Percentiles rank a stretch among this genome's conserved stretches.
Conservation (phyloP, 2,888 invertebrate genomes). For the Hirtodrosophila alboralis region DNA sequence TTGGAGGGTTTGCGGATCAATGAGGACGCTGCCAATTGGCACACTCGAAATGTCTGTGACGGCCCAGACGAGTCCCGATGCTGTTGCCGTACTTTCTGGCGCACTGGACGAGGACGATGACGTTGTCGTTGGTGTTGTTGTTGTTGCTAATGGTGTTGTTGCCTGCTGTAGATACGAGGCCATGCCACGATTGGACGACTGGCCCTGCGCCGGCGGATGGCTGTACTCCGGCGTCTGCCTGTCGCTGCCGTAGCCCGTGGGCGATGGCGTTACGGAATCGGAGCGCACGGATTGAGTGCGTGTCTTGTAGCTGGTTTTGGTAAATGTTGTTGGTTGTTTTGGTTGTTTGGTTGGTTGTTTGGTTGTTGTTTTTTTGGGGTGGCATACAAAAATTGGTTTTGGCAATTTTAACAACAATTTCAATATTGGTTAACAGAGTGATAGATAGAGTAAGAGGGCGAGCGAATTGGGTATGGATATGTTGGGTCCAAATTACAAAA, state of each 20-base stretch:
- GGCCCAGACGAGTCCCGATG: conserved; percentile 90
- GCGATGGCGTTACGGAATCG: conserved; percentile 91
- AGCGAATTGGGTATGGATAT: conserved; percentile 43
- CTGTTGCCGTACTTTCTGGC: conserved; percentile 54
- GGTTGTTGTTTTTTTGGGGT: conserved; percentile 44
- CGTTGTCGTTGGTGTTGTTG: no score
- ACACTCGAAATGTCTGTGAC: conserved; percentile 93
- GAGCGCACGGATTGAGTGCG: conserved; percentile 85
- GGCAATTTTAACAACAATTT: conserved; percentile 61
- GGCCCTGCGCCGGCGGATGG: conserved; percentile 64
- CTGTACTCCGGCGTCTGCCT: conserved; percentile 83
- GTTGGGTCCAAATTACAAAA: conserved; percentile 28
- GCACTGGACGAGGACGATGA: no score
- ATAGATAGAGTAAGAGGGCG: conserved; percentile 51
- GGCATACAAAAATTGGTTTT: conserved; percentile 72
- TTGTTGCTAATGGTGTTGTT: conserved; percentile 43
- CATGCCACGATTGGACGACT: conserved; percentile 40
- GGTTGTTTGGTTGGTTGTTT: conserved; percentile 36
- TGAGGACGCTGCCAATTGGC: conserved; percentile 93
- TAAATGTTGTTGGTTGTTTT: conserved; percentile 33
- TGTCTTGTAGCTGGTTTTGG: conserved; percentile 83
- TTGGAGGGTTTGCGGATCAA: conserved; percentile 89
- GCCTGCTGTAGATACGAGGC: conserved; percentile 47
- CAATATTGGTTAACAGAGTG: conserved; percentile 40
- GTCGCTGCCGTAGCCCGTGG: conserved; percentile 86